Conservation (phyloP, 2,888 invertebrate species). For the Apamea crenata region DNA sequence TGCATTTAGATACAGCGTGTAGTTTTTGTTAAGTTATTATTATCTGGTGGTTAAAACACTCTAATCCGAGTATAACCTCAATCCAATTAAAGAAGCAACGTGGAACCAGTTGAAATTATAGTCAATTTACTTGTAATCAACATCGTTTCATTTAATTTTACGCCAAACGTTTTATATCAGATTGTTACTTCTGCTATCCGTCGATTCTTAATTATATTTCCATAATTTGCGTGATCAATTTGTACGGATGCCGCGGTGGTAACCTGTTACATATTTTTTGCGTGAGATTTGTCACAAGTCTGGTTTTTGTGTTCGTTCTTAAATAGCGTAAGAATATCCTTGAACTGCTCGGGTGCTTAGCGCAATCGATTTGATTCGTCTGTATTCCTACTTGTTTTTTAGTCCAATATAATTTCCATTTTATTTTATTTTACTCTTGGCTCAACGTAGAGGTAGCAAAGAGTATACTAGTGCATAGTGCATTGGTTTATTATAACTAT, state of each 20-base stretch:
- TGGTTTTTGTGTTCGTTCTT: conserved; percentile 34
- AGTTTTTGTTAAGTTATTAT: neutral
- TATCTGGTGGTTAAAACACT: neutral
- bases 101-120: neutral
- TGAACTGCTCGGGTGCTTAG: conserved; percentile 33
- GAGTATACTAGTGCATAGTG: no score
- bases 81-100: neutral
- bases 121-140: conserved; percentile 10
- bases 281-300: conserved; percentile 42
- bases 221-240: conserved; percentile 48
- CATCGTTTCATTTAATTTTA: conserved; percentile 33
- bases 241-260: conserved; percentile 20
- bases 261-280: conserved; percentile 47
- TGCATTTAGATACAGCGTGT: neutral
- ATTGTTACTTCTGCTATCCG: neutral
- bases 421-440: neutral
- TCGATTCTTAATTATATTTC: conserved; percentile 38
- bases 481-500: neutral
- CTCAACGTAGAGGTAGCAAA: neutral
- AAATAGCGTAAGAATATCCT: conserved; percentile 39
- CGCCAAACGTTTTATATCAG: conserved; percentile 23
- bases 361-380: conserved; percentile 19
- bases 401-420: neutral
- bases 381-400: conserved; percentile 5
- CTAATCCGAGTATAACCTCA: neutral